Percentiles rank a stretch among this genome's conserved stretches.
These are phyloP conservation scores for Mystacornis crossleyi DNA, from an alignment of 2,113 vertebrate genomes.

Conservation along the genomic window DNA sequence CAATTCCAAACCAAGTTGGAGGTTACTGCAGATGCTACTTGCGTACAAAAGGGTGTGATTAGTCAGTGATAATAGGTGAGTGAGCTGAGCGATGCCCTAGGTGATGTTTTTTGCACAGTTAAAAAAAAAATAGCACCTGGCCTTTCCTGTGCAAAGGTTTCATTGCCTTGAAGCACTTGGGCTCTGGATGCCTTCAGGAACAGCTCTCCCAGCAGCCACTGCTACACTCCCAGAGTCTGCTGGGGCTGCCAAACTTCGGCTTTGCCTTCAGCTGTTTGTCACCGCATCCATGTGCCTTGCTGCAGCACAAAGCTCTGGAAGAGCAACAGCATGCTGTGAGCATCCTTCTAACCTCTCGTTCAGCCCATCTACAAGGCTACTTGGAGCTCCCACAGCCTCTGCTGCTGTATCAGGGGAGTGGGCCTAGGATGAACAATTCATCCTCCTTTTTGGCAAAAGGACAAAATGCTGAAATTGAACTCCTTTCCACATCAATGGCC, in stretches of 20 bases:
- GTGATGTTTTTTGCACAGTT: neutral
- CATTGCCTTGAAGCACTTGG: neutral
- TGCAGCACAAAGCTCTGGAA: neutral
- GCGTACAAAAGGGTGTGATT: neutral
- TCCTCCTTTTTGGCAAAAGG: neutral
- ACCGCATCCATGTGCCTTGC: neutral
- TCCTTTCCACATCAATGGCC: neutral
- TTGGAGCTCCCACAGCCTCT: neutral
- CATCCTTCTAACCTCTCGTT: neutral
- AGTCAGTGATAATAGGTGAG: neutral
- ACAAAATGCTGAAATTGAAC: neutral
- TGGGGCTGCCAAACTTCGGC: neutral
- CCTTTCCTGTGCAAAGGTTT: neutral
- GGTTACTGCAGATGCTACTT: neutral
- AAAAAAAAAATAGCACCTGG: neutral
- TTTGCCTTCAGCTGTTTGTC: neutral
- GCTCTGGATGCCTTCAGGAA: neutral
- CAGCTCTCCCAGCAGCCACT: neutral
- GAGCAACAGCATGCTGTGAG: neutral
- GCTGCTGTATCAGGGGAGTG: neutral
- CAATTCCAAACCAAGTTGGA: neutral
- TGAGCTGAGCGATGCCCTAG: neutral
- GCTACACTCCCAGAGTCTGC: accelerated
- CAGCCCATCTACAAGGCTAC: neutral
- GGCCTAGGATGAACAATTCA: neutral